Evolutionary conservation across 1,140 invertebrate genomes (phyloP).

Genomic region (Papilio polytes): DNA sequence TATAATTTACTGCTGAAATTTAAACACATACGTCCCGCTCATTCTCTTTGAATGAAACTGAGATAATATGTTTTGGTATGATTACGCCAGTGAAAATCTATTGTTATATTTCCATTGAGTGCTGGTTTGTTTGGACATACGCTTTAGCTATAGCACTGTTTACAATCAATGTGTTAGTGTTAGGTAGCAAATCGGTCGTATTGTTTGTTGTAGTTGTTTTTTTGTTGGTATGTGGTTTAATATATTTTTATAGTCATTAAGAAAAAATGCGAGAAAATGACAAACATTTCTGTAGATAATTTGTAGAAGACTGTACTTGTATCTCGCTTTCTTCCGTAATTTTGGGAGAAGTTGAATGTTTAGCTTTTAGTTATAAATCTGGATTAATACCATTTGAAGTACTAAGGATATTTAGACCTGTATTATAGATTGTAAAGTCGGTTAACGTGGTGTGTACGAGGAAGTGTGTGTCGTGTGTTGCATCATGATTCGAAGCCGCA

Average conservation of each 20-base stretch:
- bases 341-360: no score
- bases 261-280: neutral
- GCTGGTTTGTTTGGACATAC: neutral
- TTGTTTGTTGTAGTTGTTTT: no score
- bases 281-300: neutral
- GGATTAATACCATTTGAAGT: neutral
- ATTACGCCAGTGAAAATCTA: neutral
- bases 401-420: neutral
- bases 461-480: conserved; percentile 1
- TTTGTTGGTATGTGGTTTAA: no score
- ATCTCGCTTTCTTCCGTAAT: no score
- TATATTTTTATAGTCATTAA: no score
- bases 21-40: neutral
- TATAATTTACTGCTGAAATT: neutral
- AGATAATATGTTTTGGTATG: neutral
- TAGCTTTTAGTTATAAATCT: neutral
- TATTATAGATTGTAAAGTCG: neutral
- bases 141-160: neutral
- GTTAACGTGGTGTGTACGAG: neutral
- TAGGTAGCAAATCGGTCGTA: neutral
- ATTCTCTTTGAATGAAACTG: neutral
- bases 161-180: neutral
- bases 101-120: neutral
- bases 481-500: conserved; percentile 22
- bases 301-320: no score